phyloP scores from a whole-genome alignment of 2,797 vertebrate species.

The Hyperoplus immaculatus region DNA sequence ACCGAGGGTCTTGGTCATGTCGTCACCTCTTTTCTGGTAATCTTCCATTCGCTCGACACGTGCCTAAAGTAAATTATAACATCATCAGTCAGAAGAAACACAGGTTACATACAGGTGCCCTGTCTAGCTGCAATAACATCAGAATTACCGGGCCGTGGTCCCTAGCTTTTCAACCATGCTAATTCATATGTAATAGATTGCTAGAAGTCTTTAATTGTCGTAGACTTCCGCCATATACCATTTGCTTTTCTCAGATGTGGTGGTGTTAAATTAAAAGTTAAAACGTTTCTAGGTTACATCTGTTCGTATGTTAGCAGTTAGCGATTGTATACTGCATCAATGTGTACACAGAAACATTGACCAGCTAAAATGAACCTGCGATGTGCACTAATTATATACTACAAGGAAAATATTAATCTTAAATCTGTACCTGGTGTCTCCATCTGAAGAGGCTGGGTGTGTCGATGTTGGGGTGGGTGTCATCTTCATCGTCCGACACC shows the following conservation, averaged over 20 bases:
- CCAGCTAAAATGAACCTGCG: background rate
- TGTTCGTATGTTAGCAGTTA: background rate
- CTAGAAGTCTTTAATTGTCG: background rate
- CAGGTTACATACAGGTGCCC: background rate
- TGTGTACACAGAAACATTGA: background rate
- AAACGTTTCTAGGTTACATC: background rate
- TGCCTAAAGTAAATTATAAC: slow-evolving; percentile 79
- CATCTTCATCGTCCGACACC: slow-evolving; percentile 97
- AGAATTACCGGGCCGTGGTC: background rate
- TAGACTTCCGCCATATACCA: background rate
- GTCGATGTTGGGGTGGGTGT: slow-evolving; percentile 97
- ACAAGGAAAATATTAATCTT: background rate
- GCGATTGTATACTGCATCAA: background rate
- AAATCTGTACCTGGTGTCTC: slow-evolving; percentile 91
- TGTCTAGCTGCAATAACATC: background rate
- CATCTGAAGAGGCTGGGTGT: slow-evolving; percentile 96
- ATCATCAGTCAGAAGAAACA: background rate
- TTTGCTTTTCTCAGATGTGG: background rate
- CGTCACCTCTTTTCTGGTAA: slow-evolving; percentile 90
- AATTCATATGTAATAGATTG: background rate
- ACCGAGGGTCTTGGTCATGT: slow-evolving; percentile 82
- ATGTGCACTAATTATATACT: background rate
- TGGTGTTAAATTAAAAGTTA: background rate
- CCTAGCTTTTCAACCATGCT: no score
- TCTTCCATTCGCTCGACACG: slow-evolving; percentile 95